These are phyloP conservation scores for Anguilla megastoma DNA, from an alignment of 2,797 vertebrate genomes.

Conservation along the genomic window DNA sequence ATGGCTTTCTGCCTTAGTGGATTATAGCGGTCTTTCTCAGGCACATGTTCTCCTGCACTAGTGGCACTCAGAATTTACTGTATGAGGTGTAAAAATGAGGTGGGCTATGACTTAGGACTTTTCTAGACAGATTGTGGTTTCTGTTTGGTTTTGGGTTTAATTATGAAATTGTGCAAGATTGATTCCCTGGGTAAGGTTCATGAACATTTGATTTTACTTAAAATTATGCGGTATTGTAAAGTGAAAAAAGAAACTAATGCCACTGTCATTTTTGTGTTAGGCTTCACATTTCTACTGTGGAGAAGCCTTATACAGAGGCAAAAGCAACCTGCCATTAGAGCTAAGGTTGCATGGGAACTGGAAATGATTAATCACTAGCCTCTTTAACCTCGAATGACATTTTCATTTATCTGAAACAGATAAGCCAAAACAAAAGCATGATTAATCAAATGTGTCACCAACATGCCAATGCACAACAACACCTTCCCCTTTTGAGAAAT, in stretches of 20 bases:
- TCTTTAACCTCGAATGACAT: conserved; percentile 27
- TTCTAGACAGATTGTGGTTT: neutral
- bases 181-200: neutral
- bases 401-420: neutral
- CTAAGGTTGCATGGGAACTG: conserved; percentile 9
- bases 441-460: conserved; percentile 17
- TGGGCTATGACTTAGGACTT: neutral
- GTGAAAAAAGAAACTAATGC: neutral
- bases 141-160: neutral
- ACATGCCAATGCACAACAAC: neutral
- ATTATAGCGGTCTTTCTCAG: conserved; percentile 13
- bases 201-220: neutral
- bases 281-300: neutral
- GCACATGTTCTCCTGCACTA: neutral
- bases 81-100: neutral
- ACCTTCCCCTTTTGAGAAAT: neutral
- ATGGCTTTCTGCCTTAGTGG: conserved; percentile 9
- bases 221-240: neutral
- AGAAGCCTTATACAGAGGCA: neutral
- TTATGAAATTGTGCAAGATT: neutral
- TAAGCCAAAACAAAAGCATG: conserved; percentile 21
- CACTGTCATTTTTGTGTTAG: neutral
- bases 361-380: conserved; percentile 29
- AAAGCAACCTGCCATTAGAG: neutral
- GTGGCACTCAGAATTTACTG: neutral